Evolutionary conservation across 2,888 invertebrate species (phyloP).

Genomic region (Drosophila pegasa): DNA sequence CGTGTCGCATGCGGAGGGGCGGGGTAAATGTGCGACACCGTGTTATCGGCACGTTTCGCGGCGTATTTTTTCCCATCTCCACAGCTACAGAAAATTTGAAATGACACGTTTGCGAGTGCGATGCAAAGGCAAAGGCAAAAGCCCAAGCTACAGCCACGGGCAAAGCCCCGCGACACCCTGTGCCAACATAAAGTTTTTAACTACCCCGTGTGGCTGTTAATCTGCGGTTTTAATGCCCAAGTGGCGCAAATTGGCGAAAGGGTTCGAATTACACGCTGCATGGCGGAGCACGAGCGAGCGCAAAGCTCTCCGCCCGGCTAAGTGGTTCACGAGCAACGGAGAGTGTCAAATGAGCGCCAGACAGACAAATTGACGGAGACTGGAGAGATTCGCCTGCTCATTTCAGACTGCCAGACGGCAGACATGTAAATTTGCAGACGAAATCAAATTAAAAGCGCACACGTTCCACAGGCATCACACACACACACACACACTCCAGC

Average conservation of each 20-base stretch:
- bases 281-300: constrained; percentile 3
- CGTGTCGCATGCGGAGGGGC: constrained; percentile 27
- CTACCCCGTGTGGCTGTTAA: constrained; percentile 77
- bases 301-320: background rate
- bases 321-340: constrained; percentile 6
- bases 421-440: constrained; percentile 77
- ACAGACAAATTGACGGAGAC: constrained; percentile 14
- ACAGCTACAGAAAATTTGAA: constrained; percentile 69
- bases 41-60: constrained; percentile 82
- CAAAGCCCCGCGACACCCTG: constrained; percentile 13
- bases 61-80: constrained; percentile 48
- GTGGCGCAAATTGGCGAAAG: constrained; percentile 78
- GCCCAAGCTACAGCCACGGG: background rate
- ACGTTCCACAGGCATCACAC: constrained; percentile 52
- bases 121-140: constrained; percentile 20
- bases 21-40: constrained; percentile 73
- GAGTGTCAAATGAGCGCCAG: constrained; percentile 30
- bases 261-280: constrained; percentile 62
- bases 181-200: constrained; percentile 52
- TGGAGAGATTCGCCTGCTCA: constrained; percentile 24
- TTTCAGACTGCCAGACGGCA: constrained; percentile 24
- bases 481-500: background rate
- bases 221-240: constrained; percentile 80
- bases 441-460: constrained; percentile 77
- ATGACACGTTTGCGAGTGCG: constrained; percentile 74